Conservation (phyloP, 2,113 vertebrate genomes). For the Microtus richardsoni region DNA sequence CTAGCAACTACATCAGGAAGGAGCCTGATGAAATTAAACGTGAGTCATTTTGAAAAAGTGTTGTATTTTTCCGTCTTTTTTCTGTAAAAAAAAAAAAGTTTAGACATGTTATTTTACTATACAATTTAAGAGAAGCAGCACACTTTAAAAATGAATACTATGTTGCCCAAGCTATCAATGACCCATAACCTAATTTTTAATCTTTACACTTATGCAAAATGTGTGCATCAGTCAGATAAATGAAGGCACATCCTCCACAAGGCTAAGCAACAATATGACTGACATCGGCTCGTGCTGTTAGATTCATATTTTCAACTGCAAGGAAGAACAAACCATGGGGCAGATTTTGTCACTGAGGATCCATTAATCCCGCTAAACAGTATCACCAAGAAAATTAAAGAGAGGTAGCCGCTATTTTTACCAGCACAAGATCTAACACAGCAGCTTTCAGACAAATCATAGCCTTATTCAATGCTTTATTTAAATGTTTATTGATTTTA, state of each 20-base stretch:
- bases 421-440: neutral
- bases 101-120: constrained; percentile 1
- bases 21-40: neutral
- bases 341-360: neutral
- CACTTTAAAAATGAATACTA: neutral
- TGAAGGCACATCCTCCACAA: neutral
- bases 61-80: neutral
- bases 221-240: neutral
- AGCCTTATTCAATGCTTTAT: constrained; percentile 47
- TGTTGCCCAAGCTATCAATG: neutral
- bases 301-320: neutral
- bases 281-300: neutral
- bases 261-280: neutral
- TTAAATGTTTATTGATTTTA: constrained; percentile 47
- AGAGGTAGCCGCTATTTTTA: constrained; percentile 19
- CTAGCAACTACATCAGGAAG: neutral
- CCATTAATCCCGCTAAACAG: neutral
- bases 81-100: constrained; percentile 6
- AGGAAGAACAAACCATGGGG: neutral
- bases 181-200: neutral
- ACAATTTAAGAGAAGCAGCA: neutral
- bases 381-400: neutral
- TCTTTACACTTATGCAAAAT: constrained; percentile 3
- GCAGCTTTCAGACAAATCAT: constrained; percentile 49
- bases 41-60: constrained; percentile 19